Conservation (phyloP, 2,113 vertebrate genomes). For the Aptenodytes forsteri region DNA sequence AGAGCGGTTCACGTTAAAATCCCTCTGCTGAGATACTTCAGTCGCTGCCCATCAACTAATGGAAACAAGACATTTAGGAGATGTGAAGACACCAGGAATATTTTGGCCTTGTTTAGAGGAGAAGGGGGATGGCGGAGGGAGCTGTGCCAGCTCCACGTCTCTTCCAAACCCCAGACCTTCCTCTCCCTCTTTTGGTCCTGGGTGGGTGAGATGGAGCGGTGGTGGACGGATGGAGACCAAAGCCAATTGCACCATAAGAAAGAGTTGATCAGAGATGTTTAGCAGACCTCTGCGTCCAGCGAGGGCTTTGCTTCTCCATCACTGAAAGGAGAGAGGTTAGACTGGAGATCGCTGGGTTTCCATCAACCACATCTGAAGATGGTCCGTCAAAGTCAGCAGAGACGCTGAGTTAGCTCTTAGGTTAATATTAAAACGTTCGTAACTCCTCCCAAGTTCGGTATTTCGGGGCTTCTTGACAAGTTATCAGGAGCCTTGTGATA, state of each 20-base stretch:
- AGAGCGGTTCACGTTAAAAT: constrained; percentile 51
- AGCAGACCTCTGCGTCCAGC: neutral
- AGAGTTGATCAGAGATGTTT: neutral
- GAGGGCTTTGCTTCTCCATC: neutral
- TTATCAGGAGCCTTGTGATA: neutral
- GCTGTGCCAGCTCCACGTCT: neutral
- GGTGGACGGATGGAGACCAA: neutral
- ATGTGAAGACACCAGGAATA: neutral
- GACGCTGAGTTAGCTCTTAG: neutral
- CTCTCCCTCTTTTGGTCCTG: neutral
- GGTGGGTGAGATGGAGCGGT: neutral
- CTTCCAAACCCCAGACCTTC: neutral
- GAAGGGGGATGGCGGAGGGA: neutral
- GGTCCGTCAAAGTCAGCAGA: rapidly evolving
- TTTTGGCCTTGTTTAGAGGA: neutral
- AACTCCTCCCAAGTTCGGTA: neutral
- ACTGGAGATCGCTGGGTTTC: rapidly evolving
- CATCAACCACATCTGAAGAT: neutral
- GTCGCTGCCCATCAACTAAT: constrained; percentile 57
- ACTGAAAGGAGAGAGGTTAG: neutral
- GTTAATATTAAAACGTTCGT: neutral
- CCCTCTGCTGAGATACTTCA: constrained; percentile 59
- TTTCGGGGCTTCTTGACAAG: neutral
- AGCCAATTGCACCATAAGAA: neutral
- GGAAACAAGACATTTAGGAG: neutral